These are phyloP conservation scores for Dipodomys ordii DNA, from an alignment of 2,113 vertebrate genomes.

Conservation along the genomic window DNA sequence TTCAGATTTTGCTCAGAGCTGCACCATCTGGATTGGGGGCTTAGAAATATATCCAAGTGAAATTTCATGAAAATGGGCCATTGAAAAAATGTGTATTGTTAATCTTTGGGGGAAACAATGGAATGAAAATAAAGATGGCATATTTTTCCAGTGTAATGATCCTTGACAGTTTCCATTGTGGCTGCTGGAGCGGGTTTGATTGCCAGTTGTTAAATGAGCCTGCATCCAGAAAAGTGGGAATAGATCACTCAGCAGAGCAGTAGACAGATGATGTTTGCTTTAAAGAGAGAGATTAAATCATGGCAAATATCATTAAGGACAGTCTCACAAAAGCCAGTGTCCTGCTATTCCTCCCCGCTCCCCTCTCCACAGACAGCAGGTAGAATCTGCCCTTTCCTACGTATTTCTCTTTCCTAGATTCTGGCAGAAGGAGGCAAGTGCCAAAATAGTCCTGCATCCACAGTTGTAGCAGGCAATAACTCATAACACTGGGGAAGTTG, in stretches of 20 bases:
- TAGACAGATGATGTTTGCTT: conserved; percentile 79
- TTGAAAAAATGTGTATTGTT: conserved; percentile 83
- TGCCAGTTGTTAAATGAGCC: conserved; percentile 85
- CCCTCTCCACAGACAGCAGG: not conserved
- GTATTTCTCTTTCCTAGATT: not conserved
- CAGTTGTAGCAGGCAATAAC: not conserved
- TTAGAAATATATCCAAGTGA: conserved; percentile 82
- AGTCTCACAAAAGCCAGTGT: conserved; percentile 68
- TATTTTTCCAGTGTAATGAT: conserved; percentile 86
- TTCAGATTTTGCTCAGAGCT: conserved; percentile 44
- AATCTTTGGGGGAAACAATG: conserved; percentile 83
- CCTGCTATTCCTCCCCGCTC: not conserved
- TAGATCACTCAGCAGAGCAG: conserved; percentile 70
- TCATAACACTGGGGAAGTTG: not conserved
- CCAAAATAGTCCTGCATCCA: not conserved
- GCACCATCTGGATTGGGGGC: conserved; percentile 67
- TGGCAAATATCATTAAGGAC: conserved; percentile 70
- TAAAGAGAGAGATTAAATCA: conserved; percentile 69
- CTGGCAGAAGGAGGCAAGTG: not conserved
- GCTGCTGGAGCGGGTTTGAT: conserved; percentile 79
- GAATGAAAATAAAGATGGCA: conserved; percentile 78
- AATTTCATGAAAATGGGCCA: conserved; percentile 79
- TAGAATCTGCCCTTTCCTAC: not conserved
- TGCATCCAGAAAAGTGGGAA: conserved; percentile 73
- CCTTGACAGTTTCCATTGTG: conserved; percentile 81